Conservation (phyloP, 2,797 vertebrate species). For the Enteromius mattozi region DNA sequence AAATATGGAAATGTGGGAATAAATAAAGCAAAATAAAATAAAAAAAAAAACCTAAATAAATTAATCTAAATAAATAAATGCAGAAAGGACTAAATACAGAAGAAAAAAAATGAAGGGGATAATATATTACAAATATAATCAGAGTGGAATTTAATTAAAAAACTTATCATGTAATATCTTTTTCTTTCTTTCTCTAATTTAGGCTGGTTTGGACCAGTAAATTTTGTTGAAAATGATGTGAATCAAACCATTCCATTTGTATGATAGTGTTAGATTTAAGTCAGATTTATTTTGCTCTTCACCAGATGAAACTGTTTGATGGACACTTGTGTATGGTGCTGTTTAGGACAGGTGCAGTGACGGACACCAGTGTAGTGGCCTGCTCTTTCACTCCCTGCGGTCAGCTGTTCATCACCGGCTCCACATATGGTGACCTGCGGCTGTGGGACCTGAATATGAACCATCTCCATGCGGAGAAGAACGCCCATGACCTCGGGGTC, state of each 20-base stretch:
- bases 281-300: constrained; percentile 19
- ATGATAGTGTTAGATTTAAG: neutral
- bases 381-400: constrained; percentile 90
- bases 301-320: neutral
- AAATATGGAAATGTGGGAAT: neutral
- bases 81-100: neutral
- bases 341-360: constrained; percentile 81
- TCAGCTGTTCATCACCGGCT: constrained; percentile 89
- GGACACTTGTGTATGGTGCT: constrained; percentile 40
- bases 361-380: constrained; percentile 87
- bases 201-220: neutral
- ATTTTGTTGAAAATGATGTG: neutral
- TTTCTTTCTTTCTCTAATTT: neutral
- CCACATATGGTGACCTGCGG: constrained; percentile 91
- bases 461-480: constrained; percentile 86
- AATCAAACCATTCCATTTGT: neutral
- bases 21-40: neutral
- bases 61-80: neutral
- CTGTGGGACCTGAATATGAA: constrained; percentile 89
- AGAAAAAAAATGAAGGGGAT: neutral
- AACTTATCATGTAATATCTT: neutral
- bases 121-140: neutral
- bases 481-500: constrained; percentile 92
- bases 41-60: neutral
- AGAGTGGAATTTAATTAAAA: neutral